Base-by-base conservation (phyloP, 2,888 invertebrate species). In the Seira ritae region DNA sequence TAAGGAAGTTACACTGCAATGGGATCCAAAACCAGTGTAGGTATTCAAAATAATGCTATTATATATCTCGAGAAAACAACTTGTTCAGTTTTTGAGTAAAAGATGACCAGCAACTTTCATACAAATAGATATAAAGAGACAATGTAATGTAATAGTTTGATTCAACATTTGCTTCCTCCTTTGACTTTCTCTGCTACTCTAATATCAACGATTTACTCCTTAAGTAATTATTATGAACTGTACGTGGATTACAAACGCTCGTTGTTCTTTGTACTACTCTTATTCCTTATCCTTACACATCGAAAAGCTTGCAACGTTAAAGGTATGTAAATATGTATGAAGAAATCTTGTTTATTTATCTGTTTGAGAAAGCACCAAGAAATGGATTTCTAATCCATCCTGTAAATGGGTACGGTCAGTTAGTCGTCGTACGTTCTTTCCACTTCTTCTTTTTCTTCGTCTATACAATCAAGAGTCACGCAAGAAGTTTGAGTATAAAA, bases 11-110 rank as follows among this genome's bases (percentile, higher is more conserved):
- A 17, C 1, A 55, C 12, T 55, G 3, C 55, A 17, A 55, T 4
- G 31, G 31, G 31, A 31, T 31, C 8, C 31, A 12, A 55, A 55
- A 55, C 6, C 6, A 4, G 31, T 55, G 15, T 12, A 55, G 55
- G 55, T 55, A 55, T 55, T 55, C 55, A 55, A 55, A 55, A 55
- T 55, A 55, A 55, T 17, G 42, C 6, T 55, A 55, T 42, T 55
- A 31, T 31, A 8, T 31, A 55, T 55, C 55, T 55, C 55, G 15
- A 55, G 12, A 55, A 55, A 3, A 55, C 6, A 55, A 55, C 3
- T 17, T 31, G 31, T 55, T 55, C 55, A 55, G 17, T 55, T 31
- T 31, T 4, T 31, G 31, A 31, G 55, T 55, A 55, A 12, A 42
- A 55, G 55, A 55, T 55, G 55, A 55, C 55, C 55, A 12, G 55